Percentiles rank a stretch among this genome's conserved stretches.
These are phyloP conservation scores for Chaunax sp. DNA, from an alignment of 2,797 vertebrate genomes.

Conservation along the genomic window DNA sequence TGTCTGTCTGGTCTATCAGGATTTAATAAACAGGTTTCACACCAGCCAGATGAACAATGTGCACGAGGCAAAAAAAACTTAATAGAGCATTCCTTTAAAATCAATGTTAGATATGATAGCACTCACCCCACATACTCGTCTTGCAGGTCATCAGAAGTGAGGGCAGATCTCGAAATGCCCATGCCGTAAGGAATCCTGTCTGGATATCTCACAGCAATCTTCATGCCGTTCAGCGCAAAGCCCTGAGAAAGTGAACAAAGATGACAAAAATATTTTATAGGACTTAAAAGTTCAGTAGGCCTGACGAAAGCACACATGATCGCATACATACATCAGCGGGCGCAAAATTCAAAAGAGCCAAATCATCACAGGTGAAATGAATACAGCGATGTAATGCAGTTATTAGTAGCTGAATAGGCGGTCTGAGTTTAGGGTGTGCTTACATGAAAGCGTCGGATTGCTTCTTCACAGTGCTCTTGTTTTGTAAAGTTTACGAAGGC, in stretches of 20 bases:
- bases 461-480: constrained; percentile 78
- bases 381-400: background rate
- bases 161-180: constrained; percentile 77
- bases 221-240: constrained; percentile 56
- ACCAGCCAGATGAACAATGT: no score
- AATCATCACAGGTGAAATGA: background rate
- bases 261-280: background rate
- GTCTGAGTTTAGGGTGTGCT: constrained; percentile 55
- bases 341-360: background rate
- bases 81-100: background rate
- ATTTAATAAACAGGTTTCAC: no score
- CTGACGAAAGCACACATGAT: background rate
- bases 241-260: constrained; percentile 56
- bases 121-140: constrained; percentile 54
- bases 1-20: no score
- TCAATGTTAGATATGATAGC: background rate
- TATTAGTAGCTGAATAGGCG: no score
- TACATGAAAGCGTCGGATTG: constrained; percentile 80
- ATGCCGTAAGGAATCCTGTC: constrained; percentile 77
- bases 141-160: constrained; percentile 49
- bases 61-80: fast-evolving
- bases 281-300: background rate
- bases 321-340: no score
- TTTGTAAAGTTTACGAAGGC: constrained; percentile 87
- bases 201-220: constrained; percentile 78